Evolutionary conservation across 2,797 vertebrate genomes (phyloP).

Genomic region (Valencia hispanica): DNA sequence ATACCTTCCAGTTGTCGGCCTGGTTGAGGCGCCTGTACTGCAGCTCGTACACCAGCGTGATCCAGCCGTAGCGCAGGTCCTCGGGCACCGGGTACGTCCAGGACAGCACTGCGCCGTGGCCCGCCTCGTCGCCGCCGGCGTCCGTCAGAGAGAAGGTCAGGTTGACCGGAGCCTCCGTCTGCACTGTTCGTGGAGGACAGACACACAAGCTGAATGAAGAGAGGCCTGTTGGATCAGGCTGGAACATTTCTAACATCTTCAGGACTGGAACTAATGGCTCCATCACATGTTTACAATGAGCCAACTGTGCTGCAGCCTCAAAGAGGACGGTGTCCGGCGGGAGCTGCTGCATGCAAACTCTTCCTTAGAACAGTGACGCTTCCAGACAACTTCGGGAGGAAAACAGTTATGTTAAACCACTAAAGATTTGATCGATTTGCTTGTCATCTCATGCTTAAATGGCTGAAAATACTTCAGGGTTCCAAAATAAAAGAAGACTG

Average conservation of each 20-base stretch:
- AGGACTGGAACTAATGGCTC: neutral
- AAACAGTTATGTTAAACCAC: no score
- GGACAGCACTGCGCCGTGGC: conserved; percentile 62
- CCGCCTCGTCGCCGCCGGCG: conserved; percentile 62
- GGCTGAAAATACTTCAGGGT: no score
- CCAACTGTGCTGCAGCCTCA: neutral
- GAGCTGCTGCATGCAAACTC: neutral
- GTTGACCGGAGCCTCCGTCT: conserved; percentile 80
- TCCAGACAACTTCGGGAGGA: no score
- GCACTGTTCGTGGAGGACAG: conserved; percentile 61
- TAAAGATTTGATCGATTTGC: no score
- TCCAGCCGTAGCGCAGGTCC: conserved; percentile 78
- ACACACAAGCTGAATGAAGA: neutral
- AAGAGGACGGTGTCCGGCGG: neutral
- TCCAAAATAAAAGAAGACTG: no score
- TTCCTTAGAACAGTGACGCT: neutral
- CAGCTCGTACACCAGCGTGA: conserved; percentile 81
- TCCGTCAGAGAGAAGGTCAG: conserved; percentile 68
- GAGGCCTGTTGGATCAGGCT: neutral
- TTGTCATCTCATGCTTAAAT: no score
- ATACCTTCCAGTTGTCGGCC: conserved; percentile 79
- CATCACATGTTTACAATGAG: neutral
- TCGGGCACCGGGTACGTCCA: conserved; percentile 77
- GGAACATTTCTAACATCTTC: neutral
- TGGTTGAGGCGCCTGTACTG: conserved; percentile 71